Conservation (phyloP, 1,140 invertebrate genomes). For the Diabrotica undecimpunctata region DNA sequence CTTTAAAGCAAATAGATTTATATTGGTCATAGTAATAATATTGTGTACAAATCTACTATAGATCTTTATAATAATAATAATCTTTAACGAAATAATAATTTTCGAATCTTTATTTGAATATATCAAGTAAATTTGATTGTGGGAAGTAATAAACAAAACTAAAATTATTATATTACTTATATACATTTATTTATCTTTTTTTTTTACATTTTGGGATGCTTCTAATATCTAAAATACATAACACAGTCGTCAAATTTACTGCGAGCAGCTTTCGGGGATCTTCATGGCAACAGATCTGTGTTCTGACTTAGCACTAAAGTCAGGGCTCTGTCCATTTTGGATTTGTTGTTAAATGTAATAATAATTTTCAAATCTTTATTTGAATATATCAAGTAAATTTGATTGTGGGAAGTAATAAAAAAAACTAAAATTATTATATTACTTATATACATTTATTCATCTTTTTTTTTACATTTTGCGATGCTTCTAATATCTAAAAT, state of each 20-base stretch:
- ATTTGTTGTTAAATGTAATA: constrained; percentile 54
- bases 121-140: background rate
- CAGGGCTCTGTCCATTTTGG: constrained; percentile 54
- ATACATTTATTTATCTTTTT: background rate
- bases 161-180: background rate
- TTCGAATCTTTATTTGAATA: too few relatives aligned
- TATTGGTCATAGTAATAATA: too few relatives aligned
- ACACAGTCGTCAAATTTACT: constrained; percentile 2
- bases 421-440: background rate
- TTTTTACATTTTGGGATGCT: background rate
- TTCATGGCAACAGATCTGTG: constrained; percentile 27
- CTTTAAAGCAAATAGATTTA: too few relatives aligned
- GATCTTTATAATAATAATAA: too few relatives aligned
- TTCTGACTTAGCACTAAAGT: constrained; percentile 44
- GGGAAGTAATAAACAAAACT: background rate
- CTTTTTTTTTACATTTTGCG: background rate
- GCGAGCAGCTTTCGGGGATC: constrained; percentile 21
- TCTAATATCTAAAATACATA: background rate
- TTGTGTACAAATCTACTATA: too few relatives aligned
- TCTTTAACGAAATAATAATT: too few relatives aligned
- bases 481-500: constrained; percentile 1
- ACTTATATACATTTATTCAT: background rate
- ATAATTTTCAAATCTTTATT: too few relatives aligned
- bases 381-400: too few relatives aligned
- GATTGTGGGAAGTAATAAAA: background rate